Base-by-base conservation (phyloP, 92 coral and sea anemone genomes). In the Isaurus tuberculatus region DNA sequence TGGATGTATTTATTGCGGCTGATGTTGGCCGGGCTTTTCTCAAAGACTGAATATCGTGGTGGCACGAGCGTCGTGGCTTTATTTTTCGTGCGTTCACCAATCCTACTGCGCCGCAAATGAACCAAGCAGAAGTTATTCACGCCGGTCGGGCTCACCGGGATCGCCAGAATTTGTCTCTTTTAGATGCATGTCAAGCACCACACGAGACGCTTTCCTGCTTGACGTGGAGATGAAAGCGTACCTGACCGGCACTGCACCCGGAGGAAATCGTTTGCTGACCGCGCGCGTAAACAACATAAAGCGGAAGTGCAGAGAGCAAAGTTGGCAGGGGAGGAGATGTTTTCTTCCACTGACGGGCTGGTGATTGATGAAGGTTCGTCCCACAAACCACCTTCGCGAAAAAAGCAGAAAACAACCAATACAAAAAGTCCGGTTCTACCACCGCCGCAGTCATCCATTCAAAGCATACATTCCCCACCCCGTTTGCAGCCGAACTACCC, bases 111-210 rank as follows among this genome's bases (percentile, higher is more conserved):
- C 65, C 66, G 63, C 63, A 51, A 51, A 7, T 44, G 51, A 44
- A 44, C 51, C 51, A 44, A n/a, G n/a, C n/a, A n/a, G n/a, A n/a
- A n/a, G n/a, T 81, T 14, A 86, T 86, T 61, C 82, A 81, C 65
- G 78, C 83, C 49, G 69, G 90, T 20, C 81, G 86, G 86, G 63
- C 65, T 48, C 82, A 81, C 75, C 34, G 83, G 10, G 90, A 86
- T 73, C 85, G 82, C 33, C 29, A 51, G 22, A 86, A 70, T 67
- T 57, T 79, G 33, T 79, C 73, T 14, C 71, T 86, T 34, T 67
- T 86, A 1, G 90, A 86, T 37, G 86, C 33, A 11, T 86, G 81
- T 32, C 86, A 80, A 51, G 86, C 82, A 9, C 82, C 48, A 55
- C 72, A 16, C 64, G 83, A 43, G 90, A 86, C 68, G 40, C 83